A percentile compares a stretch with the other conserved stretches of the same genome.
Conservation (phyloP, 2,113 vertebrate species). For the Pogona vitticeps region DNA sequence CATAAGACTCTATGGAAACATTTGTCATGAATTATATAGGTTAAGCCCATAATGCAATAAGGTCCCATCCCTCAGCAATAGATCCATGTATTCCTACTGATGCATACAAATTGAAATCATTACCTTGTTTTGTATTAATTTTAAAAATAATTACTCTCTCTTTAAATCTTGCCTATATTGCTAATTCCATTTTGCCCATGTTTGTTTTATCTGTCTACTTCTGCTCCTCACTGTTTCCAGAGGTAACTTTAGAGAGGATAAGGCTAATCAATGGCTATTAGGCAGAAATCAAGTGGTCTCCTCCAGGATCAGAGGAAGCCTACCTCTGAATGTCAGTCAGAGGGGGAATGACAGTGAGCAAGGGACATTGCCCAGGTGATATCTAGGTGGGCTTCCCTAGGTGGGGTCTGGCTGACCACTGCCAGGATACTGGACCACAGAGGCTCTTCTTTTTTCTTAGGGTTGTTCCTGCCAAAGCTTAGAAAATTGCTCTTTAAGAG, state of each 20-base stretch:
- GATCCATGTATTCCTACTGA: not conserved
- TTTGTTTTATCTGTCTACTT: not conserved
- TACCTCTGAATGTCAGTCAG: not conserved
- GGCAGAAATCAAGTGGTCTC: not conserved
- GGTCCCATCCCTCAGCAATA: not conserved
- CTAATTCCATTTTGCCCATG: not conserved
- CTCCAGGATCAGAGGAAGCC: not conserved
- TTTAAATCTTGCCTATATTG: not conserved
- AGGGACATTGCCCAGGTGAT: not conserved
- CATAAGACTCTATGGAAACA: constrained; percentile 33
- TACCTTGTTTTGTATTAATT: not conserved
- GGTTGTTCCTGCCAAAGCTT: not conserved
- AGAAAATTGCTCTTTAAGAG: no score
- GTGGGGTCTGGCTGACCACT: not conserved
- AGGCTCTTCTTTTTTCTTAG: no score
- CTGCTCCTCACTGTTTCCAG: not conserved
- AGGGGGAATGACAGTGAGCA: not conserved
- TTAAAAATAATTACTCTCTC: not conserved
- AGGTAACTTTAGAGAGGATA: not conserved
- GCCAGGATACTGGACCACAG: no score
- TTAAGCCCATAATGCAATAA: not conserved
- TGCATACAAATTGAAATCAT: not conserved
- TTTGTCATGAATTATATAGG: constrained; percentile 21
- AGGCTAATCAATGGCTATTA: not conserved
- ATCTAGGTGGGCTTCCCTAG: not conserved